phyloP scores from a whole-genome alignment of 2,888 invertebrate genomes.

The Papilio demoleus region DNA sequence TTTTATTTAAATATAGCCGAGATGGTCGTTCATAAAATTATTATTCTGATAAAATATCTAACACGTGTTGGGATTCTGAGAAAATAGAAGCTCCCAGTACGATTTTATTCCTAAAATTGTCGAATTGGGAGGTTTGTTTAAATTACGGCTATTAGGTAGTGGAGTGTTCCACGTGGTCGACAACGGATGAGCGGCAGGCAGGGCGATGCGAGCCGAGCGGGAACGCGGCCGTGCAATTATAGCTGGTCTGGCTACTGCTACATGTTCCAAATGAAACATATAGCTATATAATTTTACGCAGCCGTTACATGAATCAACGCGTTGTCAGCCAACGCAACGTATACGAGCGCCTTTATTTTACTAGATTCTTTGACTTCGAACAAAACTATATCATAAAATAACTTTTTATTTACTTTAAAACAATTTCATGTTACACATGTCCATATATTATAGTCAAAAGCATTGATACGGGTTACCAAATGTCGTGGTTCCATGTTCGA shows the following conservation, averaged over 20 bases:
- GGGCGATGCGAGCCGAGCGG: constrained; percentile 50
- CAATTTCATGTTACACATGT: neutral
- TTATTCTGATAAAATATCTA: constrained; percentile 42
- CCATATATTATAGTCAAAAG: no score
- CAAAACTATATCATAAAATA: constrained; percentile 34
- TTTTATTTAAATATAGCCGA: constrained; percentile 23
- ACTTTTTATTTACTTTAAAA: constrained; percentile 40
- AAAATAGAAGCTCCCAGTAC: constrained; percentile 58
- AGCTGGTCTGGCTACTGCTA: constrained; percentile 51
- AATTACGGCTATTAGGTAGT: constrained; percentile 67
- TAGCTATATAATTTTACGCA: constrained; percentile 50
- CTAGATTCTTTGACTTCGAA: constrained; percentile 26
- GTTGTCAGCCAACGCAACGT: constrained; percentile 49
- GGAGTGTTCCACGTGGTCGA: constrained; percentile 67
- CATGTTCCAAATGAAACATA: constrained; percentile 53
- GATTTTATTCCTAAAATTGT: constrained; percentile 70
- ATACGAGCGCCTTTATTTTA: constrained; percentile 20
- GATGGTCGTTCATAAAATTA: constrained; percentile 29
- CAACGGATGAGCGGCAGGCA: constrained; percentile 69
- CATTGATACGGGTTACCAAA: no score
- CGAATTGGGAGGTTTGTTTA: constrained; percentile 75
- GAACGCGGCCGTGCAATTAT: constrained; percentile 61
- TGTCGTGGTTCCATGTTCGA: no score
- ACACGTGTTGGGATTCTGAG: constrained; percentile 53
- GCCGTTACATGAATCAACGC: constrained; percentile 59